Evolutionary conservation across 2,797 vertebrate species (phyloP).

Genomic region (Percopsis omiscomaycus): DNA sequence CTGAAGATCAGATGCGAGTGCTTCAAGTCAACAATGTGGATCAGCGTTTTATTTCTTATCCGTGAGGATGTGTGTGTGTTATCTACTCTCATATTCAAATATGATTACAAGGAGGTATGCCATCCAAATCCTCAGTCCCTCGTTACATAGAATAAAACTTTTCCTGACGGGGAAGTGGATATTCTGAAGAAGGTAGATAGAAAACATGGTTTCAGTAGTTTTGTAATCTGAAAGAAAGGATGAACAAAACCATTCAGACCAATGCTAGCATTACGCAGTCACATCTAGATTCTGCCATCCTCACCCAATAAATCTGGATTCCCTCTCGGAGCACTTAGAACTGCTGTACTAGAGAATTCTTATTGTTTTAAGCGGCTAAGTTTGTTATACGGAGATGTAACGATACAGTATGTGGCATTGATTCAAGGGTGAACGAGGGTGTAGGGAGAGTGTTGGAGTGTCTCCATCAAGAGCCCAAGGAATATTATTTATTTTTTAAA

Average conservation of each 20-base stretch:
- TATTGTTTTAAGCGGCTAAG: neutral
- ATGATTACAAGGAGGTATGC: too few species aligned
- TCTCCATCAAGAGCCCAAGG: neutral
- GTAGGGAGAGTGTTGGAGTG: constrained; percentile 1
- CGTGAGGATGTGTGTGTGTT: neutral
- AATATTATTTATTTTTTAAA: neutral
- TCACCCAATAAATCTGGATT: constrained; percentile 2
- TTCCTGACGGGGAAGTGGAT: neutral
- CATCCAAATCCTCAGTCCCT: neutral
- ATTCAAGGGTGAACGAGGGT: neutral
- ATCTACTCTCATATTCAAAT: too few species aligned
- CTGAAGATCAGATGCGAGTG: neutral
- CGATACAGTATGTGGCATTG: constrained; percentile 7
- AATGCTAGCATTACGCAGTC: constrained; percentile 6
- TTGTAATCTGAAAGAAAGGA: too few species aligned
- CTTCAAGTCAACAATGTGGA: constrained; percentile 9
- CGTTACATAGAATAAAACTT: neutral
- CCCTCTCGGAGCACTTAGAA: neutral
- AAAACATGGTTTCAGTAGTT: too few species aligned
- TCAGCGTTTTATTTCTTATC: constrained; percentile 9
- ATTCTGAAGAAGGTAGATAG: too few species aligned
- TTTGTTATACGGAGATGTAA: constrained; percentile 1
- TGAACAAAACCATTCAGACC: neutral
- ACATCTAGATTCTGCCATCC: neutral
- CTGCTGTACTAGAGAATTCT: neutral